phyloP scores from a whole-genome alignment of 2,113 vertebrate genomes.

The Chionodraco myersi region DNA sequence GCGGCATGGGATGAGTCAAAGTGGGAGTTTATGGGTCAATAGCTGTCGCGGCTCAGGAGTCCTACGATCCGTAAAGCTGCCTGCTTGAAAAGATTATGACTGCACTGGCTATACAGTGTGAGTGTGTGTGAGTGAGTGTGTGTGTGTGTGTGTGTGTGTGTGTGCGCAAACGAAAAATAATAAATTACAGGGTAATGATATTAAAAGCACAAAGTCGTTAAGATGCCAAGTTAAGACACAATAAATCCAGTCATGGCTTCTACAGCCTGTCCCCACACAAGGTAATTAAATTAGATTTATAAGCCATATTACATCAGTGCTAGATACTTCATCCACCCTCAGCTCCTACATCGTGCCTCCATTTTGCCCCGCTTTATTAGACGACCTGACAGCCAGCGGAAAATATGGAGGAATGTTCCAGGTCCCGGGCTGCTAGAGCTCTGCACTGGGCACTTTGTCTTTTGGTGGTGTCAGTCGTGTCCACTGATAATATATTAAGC shows the following conservation, averaged over 20 bases:
- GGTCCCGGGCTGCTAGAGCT: slow-evolving; percentile 88
- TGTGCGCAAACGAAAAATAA: slow-evolving; percentile 83
- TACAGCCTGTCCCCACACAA: slow-evolving; percentile 96
- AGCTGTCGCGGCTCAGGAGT: slow-evolving; percentile 68
- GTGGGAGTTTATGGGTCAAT: slow-evolving; percentile 74
- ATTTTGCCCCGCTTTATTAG: slow-evolving; percentile 98
- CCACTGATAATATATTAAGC: slow-evolving; percentile 94
- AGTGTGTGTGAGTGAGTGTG: no score
- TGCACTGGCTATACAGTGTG: slow-evolving; percentile 44
- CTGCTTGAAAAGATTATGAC: slow-evolving; percentile 74
- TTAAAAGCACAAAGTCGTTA: slow-evolving; percentile 99
- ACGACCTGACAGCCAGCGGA: slow-evolving; percentile 95
- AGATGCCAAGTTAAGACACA: slow-evolving; percentile 98
- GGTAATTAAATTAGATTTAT: slow-evolving; percentile 99
- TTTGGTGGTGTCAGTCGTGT: slow-evolving; percentile 91
- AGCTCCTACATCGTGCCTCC: slow-evolving; percentile 81
- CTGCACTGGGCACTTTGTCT: slow-evolving; percentile 92
- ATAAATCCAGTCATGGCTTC: slow-evolving; percentile 97
- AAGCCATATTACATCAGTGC: slow-evolving; percentile 98
- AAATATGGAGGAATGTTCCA: slow-evolving; percentile 95
- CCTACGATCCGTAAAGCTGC: slow-evolving; percentile 68
- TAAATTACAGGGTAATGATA: slow-evolving; percentile 99
- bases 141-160: slow-evolving; percentile 14
- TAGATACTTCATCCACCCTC: slow-evolving; percentile 91
- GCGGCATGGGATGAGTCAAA: slow-evolving; percentile 53